Evolutionary conservation across 2,888 invertebrate species (phyloP).

Genomic region (Spisula solida): DNA sequence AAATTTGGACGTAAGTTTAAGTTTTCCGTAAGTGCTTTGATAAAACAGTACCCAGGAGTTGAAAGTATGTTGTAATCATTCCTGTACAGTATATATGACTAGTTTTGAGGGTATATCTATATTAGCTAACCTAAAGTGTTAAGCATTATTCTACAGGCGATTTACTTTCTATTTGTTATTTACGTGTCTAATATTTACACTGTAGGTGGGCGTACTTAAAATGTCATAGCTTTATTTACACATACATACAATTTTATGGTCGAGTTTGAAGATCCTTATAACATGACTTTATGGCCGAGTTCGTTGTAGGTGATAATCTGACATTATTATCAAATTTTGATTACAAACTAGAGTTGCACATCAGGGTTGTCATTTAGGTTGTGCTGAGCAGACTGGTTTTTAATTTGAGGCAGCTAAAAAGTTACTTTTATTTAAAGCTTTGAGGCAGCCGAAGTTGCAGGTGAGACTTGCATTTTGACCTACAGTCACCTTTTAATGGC

Average conservation of each 20-base stretch:
- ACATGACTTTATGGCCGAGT: slow-evolving; percentile 1
- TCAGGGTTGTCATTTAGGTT: too few species aligned
- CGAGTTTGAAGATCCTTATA: not conserved
- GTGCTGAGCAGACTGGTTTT: too few species aligned
- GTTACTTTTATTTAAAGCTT: too few species aligned
- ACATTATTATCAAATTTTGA: not conserved
- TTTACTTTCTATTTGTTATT: slow-evolving; percentile 11
- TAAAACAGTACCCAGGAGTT: too few species aligned
- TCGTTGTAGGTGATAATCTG: not conserved
- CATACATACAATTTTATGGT: not conserved
- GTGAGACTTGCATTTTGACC: too few species aligned
- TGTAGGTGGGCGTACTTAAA: slow-evolving; percentile 22
- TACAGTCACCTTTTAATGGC: too few species aligned
- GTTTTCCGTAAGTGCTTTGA: too few species aligned
- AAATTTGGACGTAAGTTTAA: too few species aligned
- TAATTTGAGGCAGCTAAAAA: too few species aligned
- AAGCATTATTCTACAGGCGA: not conserved
- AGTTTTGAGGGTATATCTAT: not conserved
- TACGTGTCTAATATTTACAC: slow-evolving; percentile 14
- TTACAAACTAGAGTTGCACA: not conserved
- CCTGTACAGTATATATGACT: not conserved
- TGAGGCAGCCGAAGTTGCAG: too few species aligned
- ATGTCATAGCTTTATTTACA: slow-evolving; percentile 2
- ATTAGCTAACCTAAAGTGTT: not conserved
- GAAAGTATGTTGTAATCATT: too few species aligned